Evolutionary conservation across 1,140 invertebrate species (phyloP).

Genomic region (Drosophila kohkoa): DNA sequence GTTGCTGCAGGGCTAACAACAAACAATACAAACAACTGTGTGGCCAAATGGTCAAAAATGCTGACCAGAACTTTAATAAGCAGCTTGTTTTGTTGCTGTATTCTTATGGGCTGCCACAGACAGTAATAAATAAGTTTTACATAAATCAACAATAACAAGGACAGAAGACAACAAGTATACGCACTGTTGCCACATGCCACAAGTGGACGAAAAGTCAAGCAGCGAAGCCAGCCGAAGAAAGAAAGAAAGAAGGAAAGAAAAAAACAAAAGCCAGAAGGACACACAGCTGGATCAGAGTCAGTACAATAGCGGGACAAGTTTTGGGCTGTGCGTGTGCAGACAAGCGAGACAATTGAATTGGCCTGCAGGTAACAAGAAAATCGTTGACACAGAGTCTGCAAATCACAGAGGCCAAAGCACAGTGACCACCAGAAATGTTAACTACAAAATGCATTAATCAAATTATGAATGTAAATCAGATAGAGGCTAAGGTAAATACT

Average conservation of each 20-base stretch:
- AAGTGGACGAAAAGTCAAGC: slow-evolving; percentile 62
- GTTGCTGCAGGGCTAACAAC: slow-evolving; percentile 25
- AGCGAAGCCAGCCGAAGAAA: slow-evolving; percentile 28
- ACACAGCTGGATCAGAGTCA: slow-evolving; percentile 16
- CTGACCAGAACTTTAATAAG: slow-evolving; percentile 29
- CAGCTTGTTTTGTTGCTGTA: slow-evolving; percentile 10
- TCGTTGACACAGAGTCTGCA: not conserved
- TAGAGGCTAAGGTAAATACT: not conserved
- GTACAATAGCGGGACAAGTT: slow-evolving; percentile 8
- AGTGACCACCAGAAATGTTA: not conserved
- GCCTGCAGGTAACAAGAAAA: slow-evolving; percentile 29
- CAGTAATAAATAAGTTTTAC: slow-evolving; percentile 68
- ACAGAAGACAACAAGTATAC: slow-evolving; percentile 4
- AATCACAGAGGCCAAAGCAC: slow-evolving; percentile 5
- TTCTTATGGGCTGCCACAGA: slow-evolving; percentile 34
- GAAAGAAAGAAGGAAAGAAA: slow-evolving; percentile 33
- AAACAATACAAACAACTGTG: slow-evolving; percentile 3
- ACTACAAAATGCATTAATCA: too few species aligned
- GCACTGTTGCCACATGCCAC: slow-evolving; percentile 38
- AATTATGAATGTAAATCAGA: not conserved
- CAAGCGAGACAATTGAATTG: slow-evolving; percentile 48
- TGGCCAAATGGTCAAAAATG: not conserved
- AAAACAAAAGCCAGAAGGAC: slow-evolving; percentile 35
- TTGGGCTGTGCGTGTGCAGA: slow-evolving; percentile 47
- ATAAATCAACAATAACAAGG: slow-evolving; percentile 57